phyloP scores from a whole-genome alignment of 1,140 invertebrate genomes.

The Apis dorsata region DNA sequence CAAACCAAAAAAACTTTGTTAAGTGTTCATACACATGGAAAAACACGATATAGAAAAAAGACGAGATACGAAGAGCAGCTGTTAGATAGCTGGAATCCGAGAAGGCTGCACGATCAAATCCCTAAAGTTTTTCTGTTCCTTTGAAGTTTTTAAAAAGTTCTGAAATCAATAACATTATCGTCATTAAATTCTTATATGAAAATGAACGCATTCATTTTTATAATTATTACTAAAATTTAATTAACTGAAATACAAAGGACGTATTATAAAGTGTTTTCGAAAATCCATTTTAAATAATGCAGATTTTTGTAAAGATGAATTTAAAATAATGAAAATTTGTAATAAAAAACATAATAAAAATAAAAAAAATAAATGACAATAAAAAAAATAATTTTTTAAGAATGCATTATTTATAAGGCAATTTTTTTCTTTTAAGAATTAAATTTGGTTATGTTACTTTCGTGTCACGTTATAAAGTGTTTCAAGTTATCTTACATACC shows the following conservation, averaged over 20 bases:
- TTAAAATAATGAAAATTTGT: not conserved
- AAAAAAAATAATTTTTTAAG: not conserved
- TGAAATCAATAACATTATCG: not conserved
- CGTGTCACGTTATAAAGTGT: not conserved
- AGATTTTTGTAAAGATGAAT: not conserved
- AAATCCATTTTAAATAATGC: not conserved
- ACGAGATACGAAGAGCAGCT: conserved; percentile 66
- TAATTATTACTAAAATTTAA: not conserved
- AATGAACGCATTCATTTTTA: not conserved
- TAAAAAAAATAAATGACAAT: too few species aligned
- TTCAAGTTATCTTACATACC: not conserved
- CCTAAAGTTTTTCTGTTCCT: conserved; percentile 11
- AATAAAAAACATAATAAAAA: not conserved
- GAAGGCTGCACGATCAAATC: conserved; percentile 55
- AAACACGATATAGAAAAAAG: conserved; percentile 17
- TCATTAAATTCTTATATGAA: not conserved
- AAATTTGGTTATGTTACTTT: not conserved
- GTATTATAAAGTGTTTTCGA: not conserved
- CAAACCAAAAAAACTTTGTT: not conserved
- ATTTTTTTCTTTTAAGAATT: too few species aligned
- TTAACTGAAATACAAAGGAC: not conserved
- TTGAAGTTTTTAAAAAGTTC: not conserved
- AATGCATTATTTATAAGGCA: too few species aligned
- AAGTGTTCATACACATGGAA: not conserved
- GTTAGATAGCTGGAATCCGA: conserved; percentile 66